A percentile compares a stretch with the other conserved stretches of the same genome.
Conservation (phyloP, 2,888 invertebrate genomes). For the Drosophila longiperda region DNA sequence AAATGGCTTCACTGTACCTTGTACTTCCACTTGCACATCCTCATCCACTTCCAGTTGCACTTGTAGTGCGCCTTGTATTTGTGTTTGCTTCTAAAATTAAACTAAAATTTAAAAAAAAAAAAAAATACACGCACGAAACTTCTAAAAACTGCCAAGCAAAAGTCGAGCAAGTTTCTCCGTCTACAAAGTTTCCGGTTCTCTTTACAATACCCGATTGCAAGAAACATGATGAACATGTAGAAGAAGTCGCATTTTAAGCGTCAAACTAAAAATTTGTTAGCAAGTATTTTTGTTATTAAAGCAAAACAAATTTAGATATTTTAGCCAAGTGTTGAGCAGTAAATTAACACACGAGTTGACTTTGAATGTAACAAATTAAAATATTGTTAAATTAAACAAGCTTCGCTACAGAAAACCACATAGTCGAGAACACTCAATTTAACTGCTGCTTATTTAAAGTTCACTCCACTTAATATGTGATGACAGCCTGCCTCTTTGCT, state of each 20-base stretch:
- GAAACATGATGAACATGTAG: neutral
- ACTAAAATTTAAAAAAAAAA: conserved; percentile 51
- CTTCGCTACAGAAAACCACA: neutral
- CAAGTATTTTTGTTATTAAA: neutral
- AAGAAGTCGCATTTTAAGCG: neutral
- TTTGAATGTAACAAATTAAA: neutral
- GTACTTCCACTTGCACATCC: conserved; percentile 19
- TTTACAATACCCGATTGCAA: conserved; percentile 27
- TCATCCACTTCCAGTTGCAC: conserved; percentile 23
- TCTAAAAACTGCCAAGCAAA: conserved; percentile 40
- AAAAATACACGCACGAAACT: conserved; percentile 7
- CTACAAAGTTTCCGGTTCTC: conserved; percentile 48
- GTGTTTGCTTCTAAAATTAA: conserved; percentile 72
- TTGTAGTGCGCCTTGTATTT: conserved; percentile 47
- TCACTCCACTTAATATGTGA: conserved; percentile 10
- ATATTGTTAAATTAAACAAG: neutral
- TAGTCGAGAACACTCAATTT: neutral
- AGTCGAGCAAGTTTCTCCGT: conserved; percentile 57
- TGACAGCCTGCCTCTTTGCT: conserved; percentile 11
- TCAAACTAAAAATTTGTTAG: conserved; percentile 14
- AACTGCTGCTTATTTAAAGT: neutral
- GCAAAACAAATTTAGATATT: conserved; percentile 15
- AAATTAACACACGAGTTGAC: conserved; percentile 9
- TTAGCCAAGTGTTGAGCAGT: conserved; percentile 24
- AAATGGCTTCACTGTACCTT: conserved; percentile 42